Percentiles rank a stretch among this genome's conserved stretches.
Evolutionary conservation across 2,888 invertebrate species (phyloP).

Genomic region (Hydropsyche betteni): DNA sequence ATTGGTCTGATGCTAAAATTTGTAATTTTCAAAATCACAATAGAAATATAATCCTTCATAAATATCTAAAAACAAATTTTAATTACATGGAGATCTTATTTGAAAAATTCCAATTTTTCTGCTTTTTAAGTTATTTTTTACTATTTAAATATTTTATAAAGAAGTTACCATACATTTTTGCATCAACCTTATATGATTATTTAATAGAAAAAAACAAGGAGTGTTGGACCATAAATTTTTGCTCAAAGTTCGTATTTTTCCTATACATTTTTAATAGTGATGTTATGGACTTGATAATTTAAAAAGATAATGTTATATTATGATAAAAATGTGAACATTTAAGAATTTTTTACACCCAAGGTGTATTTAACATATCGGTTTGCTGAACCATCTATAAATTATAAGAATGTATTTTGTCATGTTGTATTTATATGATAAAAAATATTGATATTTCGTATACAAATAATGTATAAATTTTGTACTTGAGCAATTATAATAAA

Average conservation of each 20-base stretch:
- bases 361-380: conserved; percentile 1
- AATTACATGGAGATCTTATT: no score
- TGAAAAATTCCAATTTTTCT: no score
- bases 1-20: no score
- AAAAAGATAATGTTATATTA: background rate
- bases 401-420: background rate
- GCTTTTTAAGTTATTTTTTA: no score
- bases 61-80: no score
- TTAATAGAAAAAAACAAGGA: background rate
- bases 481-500: conserved; percentile 10
- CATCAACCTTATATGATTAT: no score
- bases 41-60: no score
- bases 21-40: no score
- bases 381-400: conserved; percentile 2
- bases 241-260: conserved; percentile 17
- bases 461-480: background rate
- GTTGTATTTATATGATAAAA: background rate
- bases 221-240: conserved; percentile 19
- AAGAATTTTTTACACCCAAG: background rate
- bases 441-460: no score
- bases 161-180: no score
- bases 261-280: conserved; percentile 7
- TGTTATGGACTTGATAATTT: background rate
- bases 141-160: no score
- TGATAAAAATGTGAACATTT: background rate